Evolutionary conservation across 1,140 invertebrate species (phyloP), one percentile per base, ranked within the genome.

Genomic region (Eubasilissa regina): DNA sequence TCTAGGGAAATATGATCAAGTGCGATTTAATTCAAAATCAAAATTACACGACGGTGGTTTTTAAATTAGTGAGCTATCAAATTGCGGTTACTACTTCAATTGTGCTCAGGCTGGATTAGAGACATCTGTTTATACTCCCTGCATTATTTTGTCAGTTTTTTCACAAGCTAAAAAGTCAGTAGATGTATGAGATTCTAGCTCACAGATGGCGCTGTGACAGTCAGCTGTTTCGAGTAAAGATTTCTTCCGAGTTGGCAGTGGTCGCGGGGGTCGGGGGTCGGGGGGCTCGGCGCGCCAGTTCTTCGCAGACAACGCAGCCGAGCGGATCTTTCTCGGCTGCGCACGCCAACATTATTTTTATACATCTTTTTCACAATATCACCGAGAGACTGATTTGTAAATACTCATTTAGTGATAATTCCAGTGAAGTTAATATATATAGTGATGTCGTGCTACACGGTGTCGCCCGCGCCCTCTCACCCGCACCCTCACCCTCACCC

Each of bases 341-440:
- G 53, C 44, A 21, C 66, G 44, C 47, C 44, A 35, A 64, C 43
- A 73, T 76, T 73, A 70, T 76, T 77, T 78, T 72, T 78, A 78
- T 62, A 78, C 66, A 21, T 21, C 53, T 64, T 73, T 78, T 78
- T 60, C 66, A 78, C 77, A 72, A 78, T 78, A 78, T 78, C 77
- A 78, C 53, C 77, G 51, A 70, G 64, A 78, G 77, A 78, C 77
- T 78, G 77, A 78, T 72, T 78, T 72, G 77, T 78, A 78, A 78
- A 78, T 78, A 73, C 68, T 55, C 44, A 53, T 75, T 44, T 80
- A 80, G 53, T 12, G 48, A 56, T 58, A 74, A 53, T 58, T 76
- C 48, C n/a, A 73, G 56, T 60, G 56, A 51, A 58, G 21, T 53
- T 79, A 75, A 45, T 53, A 68, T 19, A 21, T 44, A 73, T 77